Evolutionary conservation across 2,888 invertebrate species (phyloP).

Genomic region (Latheticus oryzae): DNA sequence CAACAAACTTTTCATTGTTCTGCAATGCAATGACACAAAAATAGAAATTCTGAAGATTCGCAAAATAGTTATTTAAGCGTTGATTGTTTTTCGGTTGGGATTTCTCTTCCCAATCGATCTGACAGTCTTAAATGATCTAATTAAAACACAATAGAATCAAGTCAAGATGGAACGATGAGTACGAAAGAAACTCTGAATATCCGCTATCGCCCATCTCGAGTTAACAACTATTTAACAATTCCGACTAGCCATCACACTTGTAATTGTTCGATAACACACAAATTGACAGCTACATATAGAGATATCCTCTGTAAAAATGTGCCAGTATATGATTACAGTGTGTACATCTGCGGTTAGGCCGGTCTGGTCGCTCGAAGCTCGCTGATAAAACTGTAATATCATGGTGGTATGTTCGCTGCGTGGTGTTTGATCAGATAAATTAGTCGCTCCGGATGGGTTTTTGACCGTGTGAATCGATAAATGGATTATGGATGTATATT

Average conservation of each 20-base stretch:
- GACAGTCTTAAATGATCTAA: no score
- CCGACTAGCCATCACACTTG: slow-evolving; percentile 63
- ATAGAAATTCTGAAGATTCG: no score
- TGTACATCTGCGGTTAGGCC: slow-evolving; percentile 45
- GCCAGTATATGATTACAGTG: slow-evolving; percentile 58
- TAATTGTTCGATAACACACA: slow-evolving; percentile 64
- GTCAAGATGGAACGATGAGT: slow-evolving; percentile 21
- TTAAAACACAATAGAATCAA: slow-evolving; percentile 34
- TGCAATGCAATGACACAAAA: slow-evolving; percentile 12
- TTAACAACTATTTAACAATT: slow-evolving; percentile 64
- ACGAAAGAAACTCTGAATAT: slow-evolving; percentile 7
- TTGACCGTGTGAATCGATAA: slow-evolving; percentile 66
- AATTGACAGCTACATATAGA: slow-evolving; percentile 64
- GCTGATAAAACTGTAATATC: slow-evolving; percentile 57
- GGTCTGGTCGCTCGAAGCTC: slow-evolving; percentile 45
- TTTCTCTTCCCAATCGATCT: no score
- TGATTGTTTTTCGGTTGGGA: no score
- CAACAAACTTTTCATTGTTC: slow-evolving; percentile 43
- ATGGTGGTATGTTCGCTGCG: slow-evolving; percentile 57
- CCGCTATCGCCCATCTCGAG: slow-evolving; percentile 35
- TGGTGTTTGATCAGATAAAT: slow-evolving; percentile 64
- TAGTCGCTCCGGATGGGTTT: slow-evolving; percentile 62
- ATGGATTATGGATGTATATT: slow-evolving; percentile 60
- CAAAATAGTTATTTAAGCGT: no score
- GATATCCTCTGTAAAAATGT: slow-evolving; percentile 59